A percentile compares a stretch with the other conserved stretches of the same genome.
phyloP scores from a whole-genome alignment of 2,888 invertebrate genomes.

The Dione vanillae region DNA sequence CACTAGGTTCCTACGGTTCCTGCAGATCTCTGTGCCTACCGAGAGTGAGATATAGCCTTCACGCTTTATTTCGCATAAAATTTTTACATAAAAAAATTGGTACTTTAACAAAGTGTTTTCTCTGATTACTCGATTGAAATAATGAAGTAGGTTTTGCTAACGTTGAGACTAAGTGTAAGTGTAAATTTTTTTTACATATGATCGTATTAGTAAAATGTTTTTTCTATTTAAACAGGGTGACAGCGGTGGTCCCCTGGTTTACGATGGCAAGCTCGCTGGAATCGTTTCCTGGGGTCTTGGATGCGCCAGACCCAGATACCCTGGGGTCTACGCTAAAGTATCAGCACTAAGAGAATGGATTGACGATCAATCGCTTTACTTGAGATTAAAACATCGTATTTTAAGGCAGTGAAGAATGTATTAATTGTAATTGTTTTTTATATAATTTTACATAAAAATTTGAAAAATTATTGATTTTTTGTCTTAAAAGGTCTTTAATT shows the following conservation, averaged over 20 bases:
- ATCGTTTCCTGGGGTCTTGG: slow-evolving; percentile 79
- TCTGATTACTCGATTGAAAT: no score
- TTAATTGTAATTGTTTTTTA: slow-evolving; percentile 1
- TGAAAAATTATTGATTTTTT: neutral
- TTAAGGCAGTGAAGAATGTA: slow-evolving; percentile 41
- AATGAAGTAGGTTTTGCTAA: no score
- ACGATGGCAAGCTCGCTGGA: slow-evolving; percentile 75
- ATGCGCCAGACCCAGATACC: slow-evolving; percentile 75
- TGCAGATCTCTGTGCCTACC: no score
- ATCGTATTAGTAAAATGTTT: no score
- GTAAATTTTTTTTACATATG: no score
- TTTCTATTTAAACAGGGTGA: slow-evolving; percentile 68
- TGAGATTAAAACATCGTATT: slow-evolving; percentile 59
- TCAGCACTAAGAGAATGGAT: slow-evolving; percentile 73
- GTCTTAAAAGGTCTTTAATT: no score
- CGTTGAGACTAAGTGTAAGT: no score
- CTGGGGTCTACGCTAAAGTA: slow-evolving; percentile 78
- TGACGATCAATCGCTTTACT: slow-evolving; percentile 58
- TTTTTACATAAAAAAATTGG: no score
- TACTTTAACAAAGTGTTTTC: no score
- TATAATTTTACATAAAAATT: slow-evolving; percentile 21
- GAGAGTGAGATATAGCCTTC: no score
- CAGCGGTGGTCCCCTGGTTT: slow-evolving; percentile 76
- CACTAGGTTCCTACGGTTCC: no score
- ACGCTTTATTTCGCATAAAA: no score